Percentiles rank a stretch among this genome's conserved stretches.
phyloP scores from a whole-genome alignment of 2,797 vertebrate species.

The Danionella dracula region DNA sequence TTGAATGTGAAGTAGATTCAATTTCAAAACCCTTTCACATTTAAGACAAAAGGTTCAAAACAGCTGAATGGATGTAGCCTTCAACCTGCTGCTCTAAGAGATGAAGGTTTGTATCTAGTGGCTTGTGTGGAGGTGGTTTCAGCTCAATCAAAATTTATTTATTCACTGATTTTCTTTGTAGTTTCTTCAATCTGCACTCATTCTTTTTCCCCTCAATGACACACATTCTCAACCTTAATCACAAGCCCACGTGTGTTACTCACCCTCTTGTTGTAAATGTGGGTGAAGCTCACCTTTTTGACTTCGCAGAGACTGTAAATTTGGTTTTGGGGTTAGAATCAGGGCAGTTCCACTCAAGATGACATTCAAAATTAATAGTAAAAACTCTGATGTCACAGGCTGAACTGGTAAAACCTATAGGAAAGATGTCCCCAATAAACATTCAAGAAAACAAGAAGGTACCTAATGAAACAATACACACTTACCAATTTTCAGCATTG shows the following conservation, averaged over 20 bases:
- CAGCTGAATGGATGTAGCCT: too few species aligned
- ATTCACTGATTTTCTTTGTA: too few species aligned
- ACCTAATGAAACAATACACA: background rate
- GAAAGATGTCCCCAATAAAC: background rate
- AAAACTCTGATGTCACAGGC: conserved; percentile 56
- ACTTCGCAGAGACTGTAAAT: conserved; percentile 60
- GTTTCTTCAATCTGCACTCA: too few species aligned
- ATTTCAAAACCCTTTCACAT: too few species aligned
- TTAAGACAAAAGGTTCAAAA: too few species aligned
- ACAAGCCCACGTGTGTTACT: background rate
- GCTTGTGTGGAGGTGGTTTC: too few species aligned
- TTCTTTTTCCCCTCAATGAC: conserved; percentile 17
- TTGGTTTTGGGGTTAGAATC: conserved; percentile 54
- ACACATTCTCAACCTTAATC: background rate
- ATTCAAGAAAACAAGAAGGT: background rate
- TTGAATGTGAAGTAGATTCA: too few species aligned
- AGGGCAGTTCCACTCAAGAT: conserved; percentile 67
- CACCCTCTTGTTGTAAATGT: too few species aligned
- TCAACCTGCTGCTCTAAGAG: too few species aligned
- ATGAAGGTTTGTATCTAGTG: too few species aligned
- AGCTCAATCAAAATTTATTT: too few species aligned
- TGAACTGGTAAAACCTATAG: conserved; percentile 39
- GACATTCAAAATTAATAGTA: conserved; percentile 61
- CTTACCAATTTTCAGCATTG: conserved; percentile 27
- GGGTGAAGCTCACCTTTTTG: background rate